Evolutionary conservation across 37 sponge, comb jelly and placozoan species (phyloP).

Genomic region (Bolinopsis microptera): DNA sequence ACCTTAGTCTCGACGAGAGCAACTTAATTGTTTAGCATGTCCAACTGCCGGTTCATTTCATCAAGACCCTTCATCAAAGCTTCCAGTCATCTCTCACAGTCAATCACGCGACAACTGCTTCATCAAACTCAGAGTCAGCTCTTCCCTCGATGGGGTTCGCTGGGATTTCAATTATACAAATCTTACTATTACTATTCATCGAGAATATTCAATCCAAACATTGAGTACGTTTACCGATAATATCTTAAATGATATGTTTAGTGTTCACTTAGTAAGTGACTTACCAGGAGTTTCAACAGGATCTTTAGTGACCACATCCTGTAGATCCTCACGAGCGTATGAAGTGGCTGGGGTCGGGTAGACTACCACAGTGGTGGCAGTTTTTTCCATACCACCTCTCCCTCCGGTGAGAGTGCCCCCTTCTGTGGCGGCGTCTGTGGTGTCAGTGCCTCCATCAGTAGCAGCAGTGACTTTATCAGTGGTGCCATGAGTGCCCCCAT

Average conservation of each 20-base stretch:
- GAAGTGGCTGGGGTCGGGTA: too few species aligned
- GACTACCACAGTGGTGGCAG: too few species aligned
- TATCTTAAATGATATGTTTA: too few species aligned
- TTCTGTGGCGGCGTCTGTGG: not conserved
- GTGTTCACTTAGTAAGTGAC: too few species aligned
- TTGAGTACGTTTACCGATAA: too few species aligned
- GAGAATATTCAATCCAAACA: too few species aligned
- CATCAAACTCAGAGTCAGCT: not conserved
- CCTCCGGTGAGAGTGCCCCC: too few species aligned
- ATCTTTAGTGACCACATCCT: not conserved
- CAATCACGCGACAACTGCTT: not conserved
- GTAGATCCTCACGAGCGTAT: not conserved
- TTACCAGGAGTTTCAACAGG: not conserved
- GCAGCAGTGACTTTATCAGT: not conserved
- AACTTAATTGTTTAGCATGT: not conserved
- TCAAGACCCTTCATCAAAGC: not conserved
- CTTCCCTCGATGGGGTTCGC: not conserved
- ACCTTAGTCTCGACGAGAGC: not conserved
- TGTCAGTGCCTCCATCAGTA: not conserved
- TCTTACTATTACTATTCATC: too few species aligned
- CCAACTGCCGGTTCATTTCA: not conserved
- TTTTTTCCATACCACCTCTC: too few species aligned
- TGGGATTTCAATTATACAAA: too few species aligned
- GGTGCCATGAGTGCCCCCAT: not conserved
- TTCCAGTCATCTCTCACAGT: constrained; percentile 8